These are phyloP conservation scores for Pontoporia blainvillei DNA, from an alignment of 2,113 vertebrate species.

Conservation along the genomic window DNA sequence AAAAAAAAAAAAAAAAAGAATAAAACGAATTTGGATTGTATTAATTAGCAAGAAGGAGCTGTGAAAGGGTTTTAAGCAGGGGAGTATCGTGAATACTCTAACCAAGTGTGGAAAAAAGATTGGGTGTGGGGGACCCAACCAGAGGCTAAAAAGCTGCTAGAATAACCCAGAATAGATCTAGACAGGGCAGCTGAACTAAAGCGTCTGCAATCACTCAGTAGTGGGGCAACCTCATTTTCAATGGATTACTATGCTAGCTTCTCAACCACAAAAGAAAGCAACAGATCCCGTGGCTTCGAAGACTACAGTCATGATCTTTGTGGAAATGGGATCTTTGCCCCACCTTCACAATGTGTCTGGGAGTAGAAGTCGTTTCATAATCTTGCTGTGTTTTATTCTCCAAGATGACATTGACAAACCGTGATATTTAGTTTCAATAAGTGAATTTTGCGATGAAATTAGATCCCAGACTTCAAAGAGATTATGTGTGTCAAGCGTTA, in stretches of 20 bases:
- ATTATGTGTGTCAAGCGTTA: background rate
- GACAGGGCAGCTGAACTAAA: background rate
- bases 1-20: no score
- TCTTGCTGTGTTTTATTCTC: background rate
- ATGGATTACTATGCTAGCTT: background rate
- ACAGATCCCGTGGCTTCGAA: background rate
- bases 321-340: background rate
- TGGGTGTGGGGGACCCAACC: background rate
- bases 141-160: background rate
- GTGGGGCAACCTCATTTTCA: background rate
- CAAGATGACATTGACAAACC: background rate
- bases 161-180: background rate
- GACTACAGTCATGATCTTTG: background rate
- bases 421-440: background rate
- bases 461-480: conserved; percentile 4
- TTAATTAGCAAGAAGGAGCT: background rate
- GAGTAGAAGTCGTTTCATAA: background rate
- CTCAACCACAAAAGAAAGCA: background rate
- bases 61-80: background rate
- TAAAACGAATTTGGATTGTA: background rate
- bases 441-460: background rate
- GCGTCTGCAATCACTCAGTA: background rate
- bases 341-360: background rate
- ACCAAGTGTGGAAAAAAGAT: background rate
- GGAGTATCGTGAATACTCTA: background rate